A percentile compares a stretch with the other conserved stretches of the same genome.
These are phyloP conservation scores for Lordiphosa clarofinis DNA, from an alignment of 1,140 invertebrate genomes.

Conservation along the genomic window DNA sequence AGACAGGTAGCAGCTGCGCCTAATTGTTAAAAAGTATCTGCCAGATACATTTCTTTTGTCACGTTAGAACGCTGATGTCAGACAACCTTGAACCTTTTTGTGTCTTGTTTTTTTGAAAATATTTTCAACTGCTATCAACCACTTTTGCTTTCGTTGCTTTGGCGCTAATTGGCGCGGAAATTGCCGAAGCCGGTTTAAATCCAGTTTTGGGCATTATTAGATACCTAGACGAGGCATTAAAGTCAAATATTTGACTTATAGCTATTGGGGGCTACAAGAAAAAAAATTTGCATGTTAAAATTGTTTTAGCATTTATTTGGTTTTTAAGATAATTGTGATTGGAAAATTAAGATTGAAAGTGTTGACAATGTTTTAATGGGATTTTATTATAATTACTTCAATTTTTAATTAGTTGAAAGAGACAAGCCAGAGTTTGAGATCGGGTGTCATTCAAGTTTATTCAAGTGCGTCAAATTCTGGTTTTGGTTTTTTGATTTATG, in stretches of 20 bases:
- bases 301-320: neutral
- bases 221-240: conserved; percentile 40
- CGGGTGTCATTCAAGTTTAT: too few relatives aligned
- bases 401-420: too few relatives aligned
- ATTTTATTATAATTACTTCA: too few relatives aligned
- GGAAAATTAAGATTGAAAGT: conserved; percentile 1
- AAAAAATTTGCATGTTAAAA: neutral
- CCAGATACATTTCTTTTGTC: conserved; percentile 75
- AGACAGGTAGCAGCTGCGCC: conserved; percentile 67
- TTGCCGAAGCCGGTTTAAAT: conserved; percentile 50
- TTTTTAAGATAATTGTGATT: too few relatives aligned
- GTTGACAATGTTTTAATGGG: neutral
- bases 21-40: conserved; percentile 69
- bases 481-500: too few relatives aligned
- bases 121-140: conserved; percentile 60
- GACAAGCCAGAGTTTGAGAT: too few relatives aligned
- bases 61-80: conserved; percentile 71
- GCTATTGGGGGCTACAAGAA: neutral
- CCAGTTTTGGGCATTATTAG: conserved; percentile 52
- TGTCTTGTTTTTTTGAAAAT: conserved; percentile 40
- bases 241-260: conserved; percentile 32
- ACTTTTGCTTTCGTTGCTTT: conserved; percentile 68
- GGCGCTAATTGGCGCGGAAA: conserved; percentile 70
- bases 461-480: too few relatives aligned
- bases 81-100: conserved; percentile 74